phyloP scores from a whole-genome alignment of 2,797 vertebrate species.

The Parauchenoglanis punctatus region DNA sequence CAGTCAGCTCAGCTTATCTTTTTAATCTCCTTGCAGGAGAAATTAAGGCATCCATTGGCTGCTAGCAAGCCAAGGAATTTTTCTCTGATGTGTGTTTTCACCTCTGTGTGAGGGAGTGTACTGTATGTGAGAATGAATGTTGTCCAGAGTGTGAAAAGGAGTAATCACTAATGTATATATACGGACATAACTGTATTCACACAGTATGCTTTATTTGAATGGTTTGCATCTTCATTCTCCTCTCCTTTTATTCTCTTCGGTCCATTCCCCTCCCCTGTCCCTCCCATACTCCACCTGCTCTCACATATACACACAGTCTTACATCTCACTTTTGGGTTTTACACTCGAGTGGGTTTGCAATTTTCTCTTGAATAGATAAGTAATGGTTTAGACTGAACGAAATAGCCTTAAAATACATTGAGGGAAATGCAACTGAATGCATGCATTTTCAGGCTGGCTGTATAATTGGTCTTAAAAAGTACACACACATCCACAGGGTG shows the following conservation, averaged over 20 bases:
- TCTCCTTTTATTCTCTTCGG: neutral
- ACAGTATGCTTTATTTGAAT: neutral
- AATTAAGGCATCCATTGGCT: conserved; percentile 1
- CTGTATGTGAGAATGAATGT: conserved; percentile 20
- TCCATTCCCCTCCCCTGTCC: neutral
- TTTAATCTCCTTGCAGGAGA: neutral
- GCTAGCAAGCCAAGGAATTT: neutral
- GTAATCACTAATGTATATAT: neutral
- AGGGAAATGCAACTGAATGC: conserved; percentile 11
- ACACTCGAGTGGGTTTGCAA: conserved; percentile 43
- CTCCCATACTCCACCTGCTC: neutral
- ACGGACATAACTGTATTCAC: neutral
- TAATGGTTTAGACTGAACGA: conserved; percentile 41
- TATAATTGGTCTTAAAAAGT: neutral
- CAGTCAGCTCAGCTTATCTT: neutral
- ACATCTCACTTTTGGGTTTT: conserved; percentile 30
- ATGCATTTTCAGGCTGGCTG: conserved; percentile 10
- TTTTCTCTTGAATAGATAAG: conserved; percentile 42
- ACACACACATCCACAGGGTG: no score
- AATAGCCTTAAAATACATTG: conserved; percentile 20
- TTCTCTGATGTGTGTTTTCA: neutral
- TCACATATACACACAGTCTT: neutral
- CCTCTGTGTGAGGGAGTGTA: neutral
- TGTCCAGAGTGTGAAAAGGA: conserved; percentile 11
- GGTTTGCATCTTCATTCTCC: neutral